Conservation (phyloP, 2,113 vertebrate species). For the Petrocephalus microphthalmus region DNA sequence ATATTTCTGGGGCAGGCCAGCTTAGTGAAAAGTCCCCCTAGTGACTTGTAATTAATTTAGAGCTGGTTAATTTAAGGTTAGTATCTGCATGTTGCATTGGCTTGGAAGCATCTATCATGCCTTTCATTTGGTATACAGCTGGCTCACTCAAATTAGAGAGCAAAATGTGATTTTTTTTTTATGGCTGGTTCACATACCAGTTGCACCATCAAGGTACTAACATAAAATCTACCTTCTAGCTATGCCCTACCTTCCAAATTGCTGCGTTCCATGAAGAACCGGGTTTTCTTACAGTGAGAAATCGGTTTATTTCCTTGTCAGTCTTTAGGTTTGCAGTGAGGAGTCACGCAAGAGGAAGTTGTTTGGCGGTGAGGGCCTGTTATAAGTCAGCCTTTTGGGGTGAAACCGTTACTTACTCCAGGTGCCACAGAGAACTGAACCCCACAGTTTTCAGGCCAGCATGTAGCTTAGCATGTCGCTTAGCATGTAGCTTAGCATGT, state of each 20-base stretch:
- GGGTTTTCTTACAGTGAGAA: neutral
- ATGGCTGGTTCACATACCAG: neutral
- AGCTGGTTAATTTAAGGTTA: neutral
- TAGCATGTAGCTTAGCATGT: neutral
- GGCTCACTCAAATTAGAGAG: neutral
- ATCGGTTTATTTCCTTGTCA: neutral
- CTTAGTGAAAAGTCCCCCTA: neutral
- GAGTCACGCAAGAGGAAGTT: neutral
- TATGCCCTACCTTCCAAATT: neutral
- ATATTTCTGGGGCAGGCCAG: neutral
- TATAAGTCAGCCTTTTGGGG: neutral
- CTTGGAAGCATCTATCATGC: neutral
- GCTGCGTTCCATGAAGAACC: neutral
- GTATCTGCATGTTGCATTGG: neutral
- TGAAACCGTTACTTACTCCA: neutral
- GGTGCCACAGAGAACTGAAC: neutral
- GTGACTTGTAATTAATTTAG: neutral
- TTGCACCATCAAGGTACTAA: neutral
- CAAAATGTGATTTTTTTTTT: neutral
- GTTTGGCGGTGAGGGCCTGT: neutral
- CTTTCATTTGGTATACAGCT: neutral
- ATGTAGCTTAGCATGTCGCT: neutral
- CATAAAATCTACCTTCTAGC: neutral
- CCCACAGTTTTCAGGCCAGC: neutral
- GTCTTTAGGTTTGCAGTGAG: neutral